Evolutionary conservation across 2,888 invertebrate genomes (phyloP).

Genomic region (Perizoma affinitatum): DNA sequence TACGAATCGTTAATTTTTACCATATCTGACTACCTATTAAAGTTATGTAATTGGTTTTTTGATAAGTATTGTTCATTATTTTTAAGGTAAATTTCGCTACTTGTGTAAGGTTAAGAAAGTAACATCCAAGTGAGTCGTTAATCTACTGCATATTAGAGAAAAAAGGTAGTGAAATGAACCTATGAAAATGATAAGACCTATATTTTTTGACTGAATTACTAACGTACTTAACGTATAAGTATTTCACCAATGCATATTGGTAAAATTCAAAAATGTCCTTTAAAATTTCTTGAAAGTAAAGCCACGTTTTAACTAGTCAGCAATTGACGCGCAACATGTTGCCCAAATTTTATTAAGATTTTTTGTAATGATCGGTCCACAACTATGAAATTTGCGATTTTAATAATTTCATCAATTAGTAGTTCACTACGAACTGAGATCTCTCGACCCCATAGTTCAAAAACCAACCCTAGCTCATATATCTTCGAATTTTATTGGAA

Average conservation of each 20-base stretch:
- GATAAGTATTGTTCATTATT: constrained; percentile 47
- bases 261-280: constrained; percentile 44
- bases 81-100: constrained; percentile 44
- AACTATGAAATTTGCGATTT: too few relatives aligned
- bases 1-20: constrained; percentile 47
- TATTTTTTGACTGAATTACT: constrained; percentile 41
- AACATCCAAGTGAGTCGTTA: constrained; percentile 29
- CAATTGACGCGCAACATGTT: too few relatives aligned
- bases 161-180: constrained; percentile 30
- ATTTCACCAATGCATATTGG: constrained; percentile 48
- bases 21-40: constrained; percentile 44
- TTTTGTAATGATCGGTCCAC: too few relatives aligned
- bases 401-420: too few relatives aligned
- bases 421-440: too few relatives aligned
- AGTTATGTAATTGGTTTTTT: constrained; percentile 44
- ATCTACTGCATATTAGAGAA: constrained; percentile 18
- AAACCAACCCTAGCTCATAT: too few relatives aligned
- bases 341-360: too few relatives aligned
- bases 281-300: constrained; percentile 17
- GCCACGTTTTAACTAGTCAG: too few relatives aligned
- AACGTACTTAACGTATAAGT: constrained; percentile 46
- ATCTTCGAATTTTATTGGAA: too few relatives aligned
- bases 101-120: constrained; percentile 35
- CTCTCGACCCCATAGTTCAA: too few relatives aligned
- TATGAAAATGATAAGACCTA: constrained; percentile 32